Base-by-base conservation (phyloP, 1,140 invertebrate genomes). In the Drosophila bifasciata region DNA sequence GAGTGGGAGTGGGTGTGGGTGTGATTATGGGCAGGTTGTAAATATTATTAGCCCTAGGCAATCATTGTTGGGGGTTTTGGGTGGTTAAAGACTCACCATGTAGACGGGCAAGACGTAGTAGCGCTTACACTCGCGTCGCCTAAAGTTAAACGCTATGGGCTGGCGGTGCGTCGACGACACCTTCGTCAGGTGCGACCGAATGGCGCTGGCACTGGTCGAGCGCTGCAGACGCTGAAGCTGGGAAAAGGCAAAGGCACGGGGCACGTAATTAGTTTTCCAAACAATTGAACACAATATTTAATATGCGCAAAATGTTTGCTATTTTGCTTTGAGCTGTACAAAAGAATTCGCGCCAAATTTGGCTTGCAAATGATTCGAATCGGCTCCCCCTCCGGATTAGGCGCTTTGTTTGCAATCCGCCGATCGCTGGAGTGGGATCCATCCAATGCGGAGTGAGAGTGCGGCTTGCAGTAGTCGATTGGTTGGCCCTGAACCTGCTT, bases 141-240 rank as follows among this genome's bases (percentile, higher is more conserved):
- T 71, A 48, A 88, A 88, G 45, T 88, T 88, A 58, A 88, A 88
- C n/a, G 79, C 79, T 36, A 88, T 88, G 62, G 84, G 75, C 17
- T 80, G 79, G 1, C 78, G 59, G 19, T 83, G 79, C 41, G 85
- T 88, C n/a, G 83, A 45, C 56, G 83, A 88, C 46, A 88, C 70
- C 67, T 88, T 88, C 28, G 84, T 88, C 75, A 88, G 75, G 79
- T 88, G 79, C 61, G 84, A 88, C 16, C 83, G 83, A 49, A 88
- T 88, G 17, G 84, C 75, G 56, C 83, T 88, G 48, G 83, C 71
- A 55, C 80, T 81, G 23, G 83, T 86, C 41, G 77, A 52, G 25
- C 63, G 64, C 61, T 88, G 83, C 64, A 76, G 68, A 58, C 78
- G 79, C 61, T 74, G 70, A 52, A 74, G 70, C 70, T 74, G 70